phyloP scores from a whole-genome alignment of 2,888 invertebrate species.

The Pyrgus malvae region DNA sequence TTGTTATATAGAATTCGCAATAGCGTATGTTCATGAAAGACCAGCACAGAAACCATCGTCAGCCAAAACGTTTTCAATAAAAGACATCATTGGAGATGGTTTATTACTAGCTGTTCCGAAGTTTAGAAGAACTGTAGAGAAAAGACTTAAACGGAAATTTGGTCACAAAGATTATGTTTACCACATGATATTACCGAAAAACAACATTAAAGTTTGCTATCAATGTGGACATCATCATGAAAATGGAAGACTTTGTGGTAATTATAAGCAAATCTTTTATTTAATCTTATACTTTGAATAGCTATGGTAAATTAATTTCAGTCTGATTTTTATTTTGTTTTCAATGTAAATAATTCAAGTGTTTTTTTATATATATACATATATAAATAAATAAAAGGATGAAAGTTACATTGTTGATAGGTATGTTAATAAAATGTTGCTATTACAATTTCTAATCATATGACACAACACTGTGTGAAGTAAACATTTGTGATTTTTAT shows the following conservation, averaged over 20 bases:
- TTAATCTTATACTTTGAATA: background rate
- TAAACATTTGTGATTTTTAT: too few species aligned
- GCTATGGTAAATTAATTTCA: too few species aligned
- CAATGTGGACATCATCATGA: conserved; percentile 94
- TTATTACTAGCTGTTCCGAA: conserved; percentile 93
- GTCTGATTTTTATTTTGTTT: too few species aligned
- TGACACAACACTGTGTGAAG: too few species aligned
- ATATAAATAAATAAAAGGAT: too few species aligned
- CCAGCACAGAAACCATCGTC: conserved; percentile 34
- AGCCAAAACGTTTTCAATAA: conserved; percentile 72
- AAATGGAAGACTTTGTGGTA: conserved; percentile 90
- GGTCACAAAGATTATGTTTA: conserved; percentile 85
- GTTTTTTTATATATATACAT: too few species aligned
- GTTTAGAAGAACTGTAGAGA: conserved; percentile 88
- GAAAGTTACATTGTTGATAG: too few species aligned
- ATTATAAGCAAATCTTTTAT: conserved; percentile 46
- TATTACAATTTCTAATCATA: too few species aligned
- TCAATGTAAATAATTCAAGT: too few species aligned
- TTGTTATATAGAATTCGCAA: conserved; percentile 55
- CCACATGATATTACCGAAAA: conserved; percentile 88
- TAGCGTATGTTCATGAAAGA: conserved; percentile 54
- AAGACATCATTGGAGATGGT: conserved; percentile 86
- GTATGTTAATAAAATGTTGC: too few species aligned
- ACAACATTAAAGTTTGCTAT: conserved; percentile 87
- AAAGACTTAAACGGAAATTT: conserved; percentile 86